These are phyloP conservation scores for Nephila pilipes DNA, from an alignment of 1,140 invertebrate species.

Conservation along the genomic window DNA sequence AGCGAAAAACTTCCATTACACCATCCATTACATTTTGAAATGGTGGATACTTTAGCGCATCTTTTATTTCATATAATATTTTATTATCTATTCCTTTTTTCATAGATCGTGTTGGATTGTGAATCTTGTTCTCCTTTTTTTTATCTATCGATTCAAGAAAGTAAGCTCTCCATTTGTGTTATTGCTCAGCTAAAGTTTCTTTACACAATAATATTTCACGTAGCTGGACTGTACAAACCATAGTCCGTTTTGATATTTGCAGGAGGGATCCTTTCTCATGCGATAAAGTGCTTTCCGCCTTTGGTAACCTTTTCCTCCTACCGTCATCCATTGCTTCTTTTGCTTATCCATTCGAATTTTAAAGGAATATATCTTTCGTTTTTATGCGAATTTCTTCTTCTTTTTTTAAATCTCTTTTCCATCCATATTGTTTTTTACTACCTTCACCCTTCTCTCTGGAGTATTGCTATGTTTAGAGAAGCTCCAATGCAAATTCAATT, in stretches of 20 bases:
- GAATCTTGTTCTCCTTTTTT: neutral
- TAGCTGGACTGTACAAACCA: neutral
- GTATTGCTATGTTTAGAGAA: neutral
- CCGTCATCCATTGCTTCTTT: constrained; percentile 19
- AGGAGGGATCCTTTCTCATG: constrained; percentile 6
- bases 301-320: neutral
- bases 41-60: too few species aligned
- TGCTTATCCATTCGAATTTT: constrained; percentile 58
- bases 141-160: neutral
- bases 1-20: too few species aligned
- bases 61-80: neutral
- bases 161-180: constrained; percentile 36
- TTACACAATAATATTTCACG: neutral
- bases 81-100: neutral
- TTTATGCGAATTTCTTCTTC: constrained; percentile 23
- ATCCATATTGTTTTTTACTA: constrained; percentile 33
- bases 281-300: constrained; percentile 48
- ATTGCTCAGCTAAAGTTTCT: constrained; percentile 20
- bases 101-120: neutral
- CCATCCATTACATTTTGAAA: too few species aligned
- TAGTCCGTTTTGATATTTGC: constrained; percentile 33
- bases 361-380: constrained; percentile 50
- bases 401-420: constrained; percentile 34
- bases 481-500: constrained; percentile 73
- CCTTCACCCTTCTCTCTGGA: neutral